These are phyloP conservation scores for Tetragnatha montana DNA, from an alignment of 2,888 invertebrate species.

Conservation along the genomic window DNA sequence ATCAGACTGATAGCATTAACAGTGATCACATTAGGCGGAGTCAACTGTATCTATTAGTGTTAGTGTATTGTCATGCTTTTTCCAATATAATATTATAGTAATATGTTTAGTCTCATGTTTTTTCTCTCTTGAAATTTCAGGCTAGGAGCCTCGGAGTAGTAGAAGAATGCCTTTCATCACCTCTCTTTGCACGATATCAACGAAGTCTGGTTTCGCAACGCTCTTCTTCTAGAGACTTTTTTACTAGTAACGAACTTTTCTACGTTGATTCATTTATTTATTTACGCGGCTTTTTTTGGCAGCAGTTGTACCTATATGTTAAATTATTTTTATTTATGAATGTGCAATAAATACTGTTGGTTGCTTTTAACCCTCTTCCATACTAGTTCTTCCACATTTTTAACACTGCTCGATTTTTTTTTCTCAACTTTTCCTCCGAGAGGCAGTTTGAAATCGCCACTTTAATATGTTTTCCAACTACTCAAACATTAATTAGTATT, in stretches of 20 bases:
- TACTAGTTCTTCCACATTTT: too few relatives aligned
- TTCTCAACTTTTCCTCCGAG: too few relatives aligned
- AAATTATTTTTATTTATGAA: conserved; percentile 69
- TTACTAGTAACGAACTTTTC: conserved; percentile 41
- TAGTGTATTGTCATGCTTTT: too few relatives aligned
- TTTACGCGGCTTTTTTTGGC: conserved; percentile 63
- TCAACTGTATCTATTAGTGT: too few relatives aligned
- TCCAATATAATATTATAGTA: too few relatives aligned
- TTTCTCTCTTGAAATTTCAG: conserved; percentile 14
- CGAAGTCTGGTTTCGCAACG: conserved; percentile 17
- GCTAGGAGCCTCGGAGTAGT: conserved; percentile 48
- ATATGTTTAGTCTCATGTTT: too few relatives aligned
- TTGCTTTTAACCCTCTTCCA: not conserved
- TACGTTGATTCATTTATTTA: conserved; percentile 68
- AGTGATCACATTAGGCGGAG: too few relatives aligned
- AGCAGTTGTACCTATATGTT: conserved; percentile 53
- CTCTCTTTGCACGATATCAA: conserved; percentile 7
- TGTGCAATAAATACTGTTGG: conserved; percentile 64
- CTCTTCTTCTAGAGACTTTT: conserved; percentile 40
- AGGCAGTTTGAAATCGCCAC: too few relatives aligned
- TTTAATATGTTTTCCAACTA: too few relatives aligned
- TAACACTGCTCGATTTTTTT: too few relatives aligned
- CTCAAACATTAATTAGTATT: too few relatives aligned
- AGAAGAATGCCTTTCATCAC: not conserved
- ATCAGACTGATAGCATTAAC: too few relatives aligned